These are phyloP conservation scores for Poeciliopsis prolifica DNA, from an alignment of 2,113 vertebrate species.

Conservation along the genomic window DNA sequence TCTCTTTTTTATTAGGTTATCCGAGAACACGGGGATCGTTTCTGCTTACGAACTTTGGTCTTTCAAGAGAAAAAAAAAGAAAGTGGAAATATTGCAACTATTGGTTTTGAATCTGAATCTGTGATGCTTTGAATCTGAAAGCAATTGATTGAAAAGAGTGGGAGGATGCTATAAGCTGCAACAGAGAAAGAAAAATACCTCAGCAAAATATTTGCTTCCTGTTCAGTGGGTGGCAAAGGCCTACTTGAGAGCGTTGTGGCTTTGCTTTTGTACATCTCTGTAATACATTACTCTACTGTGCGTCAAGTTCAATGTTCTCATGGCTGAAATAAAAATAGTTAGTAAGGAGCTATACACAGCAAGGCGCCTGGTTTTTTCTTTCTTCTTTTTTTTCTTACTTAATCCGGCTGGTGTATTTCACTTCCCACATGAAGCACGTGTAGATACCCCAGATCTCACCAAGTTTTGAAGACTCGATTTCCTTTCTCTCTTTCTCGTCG, in stretches of 20 bases:
- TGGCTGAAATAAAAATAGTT: slow-evolving; percentile 1
- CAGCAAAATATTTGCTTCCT: slow-evolving; percentile 55
- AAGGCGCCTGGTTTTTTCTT: not conserved
- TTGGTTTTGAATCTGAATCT: slow-evolving; percentile 39
- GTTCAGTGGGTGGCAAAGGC: slow-evolving; percentile 55
- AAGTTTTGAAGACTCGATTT: not conserved
- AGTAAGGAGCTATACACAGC: not conserved
- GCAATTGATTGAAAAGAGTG: slow-evolving; percentile 43
- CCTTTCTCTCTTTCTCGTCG: not conserved
- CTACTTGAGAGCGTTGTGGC: slow-evolving; percentile 29
- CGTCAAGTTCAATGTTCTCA: slow-evolving; percentile 38
- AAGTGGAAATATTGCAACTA: not conserved
- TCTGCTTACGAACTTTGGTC: not conserved
- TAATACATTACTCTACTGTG: slow-evolving; percentile 24
- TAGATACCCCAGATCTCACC: not conserved
- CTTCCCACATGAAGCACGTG: not conserved
- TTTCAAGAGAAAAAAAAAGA: not conserved
- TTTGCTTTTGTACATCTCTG: slow-evolving; percentile 23
- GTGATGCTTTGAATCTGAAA: slow-evolving; percentile 47
- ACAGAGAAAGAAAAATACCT: slow-evolving; percentile 43
- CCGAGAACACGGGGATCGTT: too few relatives aligned
- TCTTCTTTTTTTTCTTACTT: not conserved
- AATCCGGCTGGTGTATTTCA: not conserved
- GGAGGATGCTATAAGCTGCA: slow-evolving; percentile 32
- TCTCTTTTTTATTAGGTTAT: not conserved